Conservation (phyloP, 2,888 invertebrate genomes). For the Drosophila birchii region DNA sequence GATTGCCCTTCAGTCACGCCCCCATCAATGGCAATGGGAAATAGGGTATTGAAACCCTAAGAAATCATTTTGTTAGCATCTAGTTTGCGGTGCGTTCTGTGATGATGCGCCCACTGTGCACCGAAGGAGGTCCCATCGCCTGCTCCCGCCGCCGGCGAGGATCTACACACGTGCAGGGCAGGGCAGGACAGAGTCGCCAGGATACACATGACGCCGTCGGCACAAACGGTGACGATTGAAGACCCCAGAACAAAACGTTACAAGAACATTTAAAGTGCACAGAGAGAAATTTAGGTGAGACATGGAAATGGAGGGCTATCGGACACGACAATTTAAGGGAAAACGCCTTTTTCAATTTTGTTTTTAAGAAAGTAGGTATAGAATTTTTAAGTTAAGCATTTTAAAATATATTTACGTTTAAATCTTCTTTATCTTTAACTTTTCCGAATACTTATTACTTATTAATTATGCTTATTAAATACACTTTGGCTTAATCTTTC, state of each 20-base stretch:
- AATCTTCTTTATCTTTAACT: neutral
- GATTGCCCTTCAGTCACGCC: conserved; percentile 67
- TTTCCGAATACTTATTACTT: neutral
- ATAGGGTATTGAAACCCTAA: conserved; percentile 1
- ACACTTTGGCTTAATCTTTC: neutral
- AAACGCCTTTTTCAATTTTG: neutral
- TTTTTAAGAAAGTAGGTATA: neutral
- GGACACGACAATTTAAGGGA: neutral
- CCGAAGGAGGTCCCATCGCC: conserved; percentile 58
- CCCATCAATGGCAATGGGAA: conserved; percentile 34
- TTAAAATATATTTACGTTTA: neutral
- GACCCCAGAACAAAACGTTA: conserved; percentile 60
- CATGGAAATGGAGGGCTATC: no score
- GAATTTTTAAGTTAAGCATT: neutral
- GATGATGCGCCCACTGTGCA: conserved; percentile 68
- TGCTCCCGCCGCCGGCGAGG: neutral
- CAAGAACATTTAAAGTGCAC: conserved; percentile 58
- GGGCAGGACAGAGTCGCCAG: conserved; percentile 18
- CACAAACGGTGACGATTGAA: conserved; percentile 76
- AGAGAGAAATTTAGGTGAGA: neutral
- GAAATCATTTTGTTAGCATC: conserved; percentile 74
- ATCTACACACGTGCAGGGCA: conserved; percentile 67
- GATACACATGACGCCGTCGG: conserved; percentile 53
- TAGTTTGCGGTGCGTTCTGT: conserved; percentile 76
- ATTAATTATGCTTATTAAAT: neutral